Base-by-base conservation (phyloP, 2,113 vertebrate genomes). In the Orycteropus afer region DNA sequence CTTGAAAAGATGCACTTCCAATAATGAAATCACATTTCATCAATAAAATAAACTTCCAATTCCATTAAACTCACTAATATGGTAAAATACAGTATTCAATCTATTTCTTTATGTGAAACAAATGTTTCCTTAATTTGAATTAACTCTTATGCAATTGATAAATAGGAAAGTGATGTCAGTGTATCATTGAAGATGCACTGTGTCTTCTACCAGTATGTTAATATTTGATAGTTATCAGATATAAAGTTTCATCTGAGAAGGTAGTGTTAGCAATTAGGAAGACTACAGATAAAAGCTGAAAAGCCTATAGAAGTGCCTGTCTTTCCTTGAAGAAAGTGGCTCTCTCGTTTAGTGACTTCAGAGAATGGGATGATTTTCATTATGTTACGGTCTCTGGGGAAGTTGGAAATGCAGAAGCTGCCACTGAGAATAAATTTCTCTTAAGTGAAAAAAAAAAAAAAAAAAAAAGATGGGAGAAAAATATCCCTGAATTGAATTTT, bases 1-100 rank as follows among this genome's bases (percentile, higher is more conserved):
- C 32, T 55, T 92, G 76, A 92, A 93, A 47, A 90, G 9, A 67
- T n/a, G 79, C 2, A 81, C 18, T 92, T 91, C 93, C 53, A 94
- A 74, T 63, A 95, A 79, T 89, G 15, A 92, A 90, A 25, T 87
- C 67, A 86, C 86, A 85, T 49, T 67, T 94, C 47, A 55, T 14
- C 87, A 81, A 63, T 92, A 42, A 92, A 90, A 88, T 84, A 76
- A 91, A 14, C 37, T 61, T 89, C 34, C 7, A 86, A 55, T 93
- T 86, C 10, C 37, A 59, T 61, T 85, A 11, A 40, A 92, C 47
- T 85, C 6, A 93, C 69, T 40, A 71, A 67, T 61, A 49, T 7
- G 57, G 5, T 57, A 80, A 93, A 77, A 89, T 90, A 22, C 18
- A 95, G 14, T 57, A 25, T 42, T 86, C 20, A 76, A 2, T 63